Evolutionary conservation across 1,140 invertebrate genomes (phyloP), one percentile per base, ranked within the genome.

Genomic region (Probaryconus sp.): DNA sequence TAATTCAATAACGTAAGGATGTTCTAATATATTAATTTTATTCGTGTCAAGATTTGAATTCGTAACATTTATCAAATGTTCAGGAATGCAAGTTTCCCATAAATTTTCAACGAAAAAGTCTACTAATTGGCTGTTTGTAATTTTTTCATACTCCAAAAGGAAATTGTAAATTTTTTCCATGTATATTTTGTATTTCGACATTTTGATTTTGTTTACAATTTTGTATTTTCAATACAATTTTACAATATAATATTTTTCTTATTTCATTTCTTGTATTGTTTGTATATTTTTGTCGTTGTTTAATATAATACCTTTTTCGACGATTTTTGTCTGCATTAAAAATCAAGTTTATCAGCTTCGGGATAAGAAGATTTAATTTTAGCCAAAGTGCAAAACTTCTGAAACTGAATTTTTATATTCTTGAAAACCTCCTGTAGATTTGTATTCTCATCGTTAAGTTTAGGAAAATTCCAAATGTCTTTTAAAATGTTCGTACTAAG

Each of bases 91-190:
- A 13, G 76, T 88, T 0, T 90, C 71, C 91, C 92, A 96, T 40
- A 92, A 89, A 20, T 91, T 83, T n/a, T 92, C 83, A 0, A 90
- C 93, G n/a, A 95, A 89, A 86, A 93, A 95, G 76, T 94, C 92
- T 2, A 94, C 93, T 88, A 95, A 92, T 83, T 96, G 94, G 76
- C 92, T 93, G 83, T 95, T 92, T 1, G 91, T 89, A 33, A 95
- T 85, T 1, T 89, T 85, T 60, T 92, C 77, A 70, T 91, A 86
- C 0, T 90, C 88, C 38, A 89, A 81, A 5, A 95, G 79, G 81
- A 91, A 93, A 11, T 73, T 71, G 6, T 91, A 79, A 2, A 91
- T 80, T 26, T 85, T 83, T 20, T 92, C 86, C 60, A 94, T 87
- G 26, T 91, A 83, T 30, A 79, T 35, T 53, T 84, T 67, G 10